Base-by-base conservation (phyloP, 2,113 vertebrate species). In the Ageneiosus marmoratus region DNA sequence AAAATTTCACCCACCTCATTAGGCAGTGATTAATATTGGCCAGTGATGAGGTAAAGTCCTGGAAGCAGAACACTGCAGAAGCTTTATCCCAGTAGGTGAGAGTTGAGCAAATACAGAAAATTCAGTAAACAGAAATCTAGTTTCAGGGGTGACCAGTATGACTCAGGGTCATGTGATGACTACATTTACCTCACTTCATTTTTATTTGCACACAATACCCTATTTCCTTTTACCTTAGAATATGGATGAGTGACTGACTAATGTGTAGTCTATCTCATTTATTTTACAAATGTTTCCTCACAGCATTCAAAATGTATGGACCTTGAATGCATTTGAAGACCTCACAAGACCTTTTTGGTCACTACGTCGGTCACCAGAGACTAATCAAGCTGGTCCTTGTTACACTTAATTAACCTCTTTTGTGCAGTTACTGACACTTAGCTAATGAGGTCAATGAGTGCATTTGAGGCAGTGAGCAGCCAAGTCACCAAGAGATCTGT, bases 221-320 rank as follows among this genome's bases (percentile, higher is more conserved):
- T 32, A 22, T 77, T 78, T 83, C 48, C 50, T 67, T 58, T 62
- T 53, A 75, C 67, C 11, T 55, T 37, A 58, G 84, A 69, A 85
- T 51, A 79, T 34, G 3, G 50, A 73, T 81, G 78, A 55, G 82
- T 76, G 48, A 58, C 76, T 87, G 90, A 87, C 87, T 32, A 69
- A 4, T 50, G 72, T 75, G 72, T 20, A 75, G 34, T 16, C 46
- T 37, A 89, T 90, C 89, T 90, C 91, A 92, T 94, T 86, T 84
- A 91, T 93, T 91, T 92, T 92, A 88, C 88, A 93, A 88, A 88
- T 82, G 82, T 87, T 88, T 88, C 88, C 88, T 84, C 80, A 81
- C 81, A 79, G 76, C 90, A 92, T 93, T 85, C 86, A 93, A 91
- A 93, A 93, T 92, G 89, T 80, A 93, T 92, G 88, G 60, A 78